These are phyloP conservation scores for Mercenaria mercenaria DNA, from an alignment of 1,140 invertebrate species.

Conservation along the genomic window DNA sequence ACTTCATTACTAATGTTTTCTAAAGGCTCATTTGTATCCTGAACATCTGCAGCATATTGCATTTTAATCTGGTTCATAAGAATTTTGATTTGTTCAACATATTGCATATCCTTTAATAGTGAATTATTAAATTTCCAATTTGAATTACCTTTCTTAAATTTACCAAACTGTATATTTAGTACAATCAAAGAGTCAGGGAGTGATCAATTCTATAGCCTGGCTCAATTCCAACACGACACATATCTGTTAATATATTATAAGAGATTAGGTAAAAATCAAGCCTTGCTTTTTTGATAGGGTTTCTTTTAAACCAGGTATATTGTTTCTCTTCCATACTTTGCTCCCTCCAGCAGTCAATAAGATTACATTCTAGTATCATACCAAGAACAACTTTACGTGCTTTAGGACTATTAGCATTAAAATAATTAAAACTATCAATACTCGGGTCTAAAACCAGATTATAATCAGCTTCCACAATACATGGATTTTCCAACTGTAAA, in stretches of 20 bases:
- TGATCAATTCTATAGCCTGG: slow-evolving; percentile 37
- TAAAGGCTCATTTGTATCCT: neutral
- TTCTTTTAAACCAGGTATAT: slow-evolving; percentile 40
- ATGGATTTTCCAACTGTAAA: neutral
- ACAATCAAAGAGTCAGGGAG: neutral
- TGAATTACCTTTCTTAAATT: slow-evolving; percentile 39
- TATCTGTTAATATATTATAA: slow-evolving; percentile 8
- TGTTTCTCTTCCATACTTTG: neutral
- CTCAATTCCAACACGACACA: slow-evolving; percentile 6
- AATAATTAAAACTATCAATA: slow-evolving; percentile 31
- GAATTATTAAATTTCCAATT: slow-evolving; percentile 59
- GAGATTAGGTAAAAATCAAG: slow-evolving; percentile 34
- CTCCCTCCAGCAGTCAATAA: slow-evolving; percentile 42
- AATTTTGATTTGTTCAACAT: neutral
- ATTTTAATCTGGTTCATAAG: neutral
- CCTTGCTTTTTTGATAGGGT: slow-evolving; percentile 15
- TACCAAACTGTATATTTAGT: neutral
- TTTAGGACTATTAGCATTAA: slow-evolving; percentile 26
- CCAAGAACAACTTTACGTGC: neutral
- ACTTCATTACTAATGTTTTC: slow-evolving; percentile 12
- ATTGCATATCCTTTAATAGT: slow-evolving; percentile 10
- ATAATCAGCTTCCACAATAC: neutral
- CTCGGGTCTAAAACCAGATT: slow-evolving; percentile 19
- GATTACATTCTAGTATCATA: neutral
- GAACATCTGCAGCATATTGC: neutral